Evolutionary conservation across 2,888 invertebrate genomes (phyloP).

Genomic region (Drosophila rellima): DNA sequence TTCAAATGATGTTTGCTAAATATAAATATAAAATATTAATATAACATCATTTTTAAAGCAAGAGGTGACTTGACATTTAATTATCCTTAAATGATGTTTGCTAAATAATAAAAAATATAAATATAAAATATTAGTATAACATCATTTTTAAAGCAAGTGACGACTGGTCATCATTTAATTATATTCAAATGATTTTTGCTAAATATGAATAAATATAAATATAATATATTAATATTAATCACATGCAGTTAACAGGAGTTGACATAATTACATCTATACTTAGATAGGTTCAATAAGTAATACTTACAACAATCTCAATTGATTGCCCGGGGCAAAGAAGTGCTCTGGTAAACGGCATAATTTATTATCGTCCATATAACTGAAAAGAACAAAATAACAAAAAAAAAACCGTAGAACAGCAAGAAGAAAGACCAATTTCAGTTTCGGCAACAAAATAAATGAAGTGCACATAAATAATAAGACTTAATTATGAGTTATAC

Average conservation of each 20-base stretch:
- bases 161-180: no score
- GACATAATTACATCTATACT: constrained; percentile 5
- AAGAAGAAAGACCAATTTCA: constrained; percentile 27
- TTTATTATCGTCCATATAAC: constrained; percentile 86
- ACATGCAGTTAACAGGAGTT: constrained; percentile 13
- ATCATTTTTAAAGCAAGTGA: no score
- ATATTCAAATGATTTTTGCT: background rate
- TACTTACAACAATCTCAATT: constrained; percentile 86
- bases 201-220: constrained; percentile 2
- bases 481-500: constrained; percentile 73
- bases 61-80: no score
- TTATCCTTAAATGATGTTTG: no score
- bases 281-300: constrained; percentile 18
- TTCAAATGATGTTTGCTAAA: no score
- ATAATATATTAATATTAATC: background rate
- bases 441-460: constrained; percentile 47
- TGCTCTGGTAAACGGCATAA: constrained; percentile 83
- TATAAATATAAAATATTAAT: no score
- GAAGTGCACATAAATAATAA: constrained; percentile 75
- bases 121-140: no score
- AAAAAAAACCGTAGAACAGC: background rate
- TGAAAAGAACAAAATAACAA: constrained; percentile 61
- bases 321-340: constrained; percentile 84
- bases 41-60: no score
- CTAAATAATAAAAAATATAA: no score